phyloP scores from a whole-genome alignment of 2,797 vertebrate genomes.

The Garrulus glandarius region DNA sequence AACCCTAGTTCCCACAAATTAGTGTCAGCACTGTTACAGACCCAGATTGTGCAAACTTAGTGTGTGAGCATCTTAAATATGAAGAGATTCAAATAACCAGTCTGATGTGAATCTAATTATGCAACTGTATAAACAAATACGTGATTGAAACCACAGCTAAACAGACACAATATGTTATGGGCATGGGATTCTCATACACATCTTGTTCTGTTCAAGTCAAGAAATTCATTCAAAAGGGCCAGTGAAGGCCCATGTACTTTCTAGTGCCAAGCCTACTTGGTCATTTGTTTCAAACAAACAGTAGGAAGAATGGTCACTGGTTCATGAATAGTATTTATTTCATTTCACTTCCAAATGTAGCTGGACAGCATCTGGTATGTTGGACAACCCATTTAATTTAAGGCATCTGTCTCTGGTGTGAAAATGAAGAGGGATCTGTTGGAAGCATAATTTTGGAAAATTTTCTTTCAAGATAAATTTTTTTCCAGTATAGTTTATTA shows the following conservation, averaged over 20 bases:
- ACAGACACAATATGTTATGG: not conserved
- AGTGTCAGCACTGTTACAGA: not conserved
- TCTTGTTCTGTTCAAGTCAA: not conserved
- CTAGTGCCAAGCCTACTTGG: not conserved
- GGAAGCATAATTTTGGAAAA: not conserved
- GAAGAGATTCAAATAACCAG: not conserved
- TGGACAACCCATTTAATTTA: not conserved
- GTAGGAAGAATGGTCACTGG: not conserved
- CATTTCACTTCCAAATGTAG: not conserved
- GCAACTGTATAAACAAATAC: not conserved
- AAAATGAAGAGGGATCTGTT: not conserved
- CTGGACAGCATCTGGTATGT: not conserved
- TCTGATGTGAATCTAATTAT: not conserved
- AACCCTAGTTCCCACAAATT: not conserved
- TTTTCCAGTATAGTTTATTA: not conserved
- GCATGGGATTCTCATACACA: not conserved
- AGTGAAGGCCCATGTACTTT: not conserved
- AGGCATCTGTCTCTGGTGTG: not conserved
- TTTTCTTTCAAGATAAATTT: not conserved
- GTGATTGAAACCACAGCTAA: not conserved
- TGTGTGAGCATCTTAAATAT: not conserved
- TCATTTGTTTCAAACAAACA: not conserved
- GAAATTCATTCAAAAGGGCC: not conserved
- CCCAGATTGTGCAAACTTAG: not conserved
- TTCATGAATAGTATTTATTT: not conserved